Base-by-base conservation (phyloP, 1,140 invertebrate species). In the Stenopsyche tienmushanensis region DNA sequence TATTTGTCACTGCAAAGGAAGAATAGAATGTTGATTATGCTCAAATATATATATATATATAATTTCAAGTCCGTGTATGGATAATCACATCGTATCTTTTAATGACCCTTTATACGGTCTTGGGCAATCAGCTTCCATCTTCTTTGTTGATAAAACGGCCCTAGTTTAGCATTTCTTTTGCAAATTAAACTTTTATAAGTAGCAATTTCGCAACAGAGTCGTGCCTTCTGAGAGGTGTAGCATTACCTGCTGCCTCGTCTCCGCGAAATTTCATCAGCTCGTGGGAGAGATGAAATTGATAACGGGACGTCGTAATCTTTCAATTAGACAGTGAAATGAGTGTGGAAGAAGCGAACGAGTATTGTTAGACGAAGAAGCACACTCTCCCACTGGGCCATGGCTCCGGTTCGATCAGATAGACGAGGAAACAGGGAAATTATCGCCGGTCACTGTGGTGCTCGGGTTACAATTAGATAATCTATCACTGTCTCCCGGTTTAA, bases 261-360 rank as follows among this genome's bases (percentile, higher is more conserved):
- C 49, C 13, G 15, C 15, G 10, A 53, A 52, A 15, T 64, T 64
- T 57, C 62, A 45, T 53, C 55, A 66, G 21, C 9, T 41, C 64
- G 64, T 66, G 64, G 64, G 64, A 66, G 64, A 66, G 64, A 66
- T 66, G 64, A 53, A 60, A 66, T 60, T 66, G 64, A 66, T 66
- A 66, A 66, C 55, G 18, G 60, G 52, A 26, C 58, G 54, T 42
- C 45, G 64, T 60, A 66, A 66, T 66, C 64, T 20, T 42, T 66
- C 64, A 47, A 66, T 66, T 66, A 66, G 47, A 23, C 42, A 66
- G 49, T 52, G 57, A 66, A 60, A 66, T 29, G 54, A 44, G 52
- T 34, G 26, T 53, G n/a, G n/a, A n/a, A 15, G n/a, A 47, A 15
- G 45, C 20, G 45, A 47, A n/a, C n/a, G n/a, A n/a, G n/a, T n/a